A percentile compares a stretch with the other conserved stretches of the same genome.
Conservation (phyloP, 1,140 invertebrate species). For the Scaptomyza pallida region DNA sequence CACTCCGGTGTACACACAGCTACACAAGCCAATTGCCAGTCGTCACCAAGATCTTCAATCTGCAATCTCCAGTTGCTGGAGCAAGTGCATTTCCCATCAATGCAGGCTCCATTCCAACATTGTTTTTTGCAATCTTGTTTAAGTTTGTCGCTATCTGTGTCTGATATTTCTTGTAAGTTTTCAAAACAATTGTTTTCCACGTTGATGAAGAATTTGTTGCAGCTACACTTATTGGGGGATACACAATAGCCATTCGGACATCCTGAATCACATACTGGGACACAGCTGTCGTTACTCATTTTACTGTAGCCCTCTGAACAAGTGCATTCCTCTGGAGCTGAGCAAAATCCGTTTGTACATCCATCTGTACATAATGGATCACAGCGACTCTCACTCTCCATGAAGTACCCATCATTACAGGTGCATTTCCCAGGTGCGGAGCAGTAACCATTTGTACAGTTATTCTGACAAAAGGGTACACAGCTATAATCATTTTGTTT, state of each 20-base stretch:
- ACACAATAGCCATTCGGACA: neutral
- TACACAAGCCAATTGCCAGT: constrained; percentile 24
- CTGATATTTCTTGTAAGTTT: neutral
- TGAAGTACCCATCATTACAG: constrained; percentile 6
- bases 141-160: neutral
- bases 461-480: constrained; percentile 7
- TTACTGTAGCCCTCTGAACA: neutral
- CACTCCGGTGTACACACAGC: constrained; percentile 51
- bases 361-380: constrained; percentile 1
- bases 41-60: neutral
- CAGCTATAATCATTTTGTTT: constrained; percentile 9
- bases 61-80: constrained; percentile 31
- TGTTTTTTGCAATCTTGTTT: constrained; percentile 1
- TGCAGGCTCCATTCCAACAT: constrained; percentile 57
- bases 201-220: constrained; percentile 10
- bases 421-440: constrained; percentile 7
- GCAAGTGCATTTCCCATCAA: constrained; percentile 39
- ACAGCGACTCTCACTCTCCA: constrained; percentile 14
- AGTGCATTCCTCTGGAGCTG: constrained; percentile 1
- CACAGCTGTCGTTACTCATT: constrained; percentile 3
- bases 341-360: constrained; percentile 26
- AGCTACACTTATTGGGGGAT: constrained; percentile 18
- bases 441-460: constrained; percentile 42
- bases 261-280: neutral
- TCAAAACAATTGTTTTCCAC: constrained; percentile 12